Evolutionary conservation across 2,113 vertebrate genomes (phyloP).

Genomic region (Bos indicus): DNA sequence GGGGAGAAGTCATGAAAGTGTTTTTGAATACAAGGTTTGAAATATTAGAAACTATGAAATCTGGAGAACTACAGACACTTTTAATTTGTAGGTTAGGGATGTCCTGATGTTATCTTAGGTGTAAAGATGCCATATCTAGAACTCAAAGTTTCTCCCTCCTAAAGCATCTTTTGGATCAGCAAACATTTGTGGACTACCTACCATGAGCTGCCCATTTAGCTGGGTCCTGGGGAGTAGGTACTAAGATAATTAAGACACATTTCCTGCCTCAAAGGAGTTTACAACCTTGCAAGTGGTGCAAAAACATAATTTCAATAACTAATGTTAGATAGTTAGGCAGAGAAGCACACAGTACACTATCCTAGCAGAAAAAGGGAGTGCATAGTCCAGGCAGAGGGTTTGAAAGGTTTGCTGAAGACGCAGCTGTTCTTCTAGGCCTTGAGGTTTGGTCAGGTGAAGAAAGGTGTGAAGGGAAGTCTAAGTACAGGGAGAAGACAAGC

Average conservation of each 20-base stretch:
- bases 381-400: background rate
- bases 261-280: background rate
- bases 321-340: background rate
- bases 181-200: background rate
- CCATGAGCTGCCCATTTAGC: background rate
- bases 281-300: background rate
- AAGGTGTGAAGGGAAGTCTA: background rate
- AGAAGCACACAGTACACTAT: background rate
- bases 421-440: background rate
- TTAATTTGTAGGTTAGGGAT: background rate
- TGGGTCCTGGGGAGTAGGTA: background rate
- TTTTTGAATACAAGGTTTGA: background rate
- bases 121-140: background rate
- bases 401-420: background rate
- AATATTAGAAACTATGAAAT: background rate
- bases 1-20: background rate
- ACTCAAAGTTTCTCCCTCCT: background rate
- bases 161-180: background rate
- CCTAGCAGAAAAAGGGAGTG: background rate
- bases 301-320: background rate
- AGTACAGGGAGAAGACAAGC: background rate
- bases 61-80: background rate
- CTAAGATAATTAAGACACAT: background rate
- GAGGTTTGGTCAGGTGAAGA: background rate
- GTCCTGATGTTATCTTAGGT: background rate